Evolutionary conservation across 2,797 vertebrate genomes (phyloP).

Genomic region (Balearica regulorum): DNA sequence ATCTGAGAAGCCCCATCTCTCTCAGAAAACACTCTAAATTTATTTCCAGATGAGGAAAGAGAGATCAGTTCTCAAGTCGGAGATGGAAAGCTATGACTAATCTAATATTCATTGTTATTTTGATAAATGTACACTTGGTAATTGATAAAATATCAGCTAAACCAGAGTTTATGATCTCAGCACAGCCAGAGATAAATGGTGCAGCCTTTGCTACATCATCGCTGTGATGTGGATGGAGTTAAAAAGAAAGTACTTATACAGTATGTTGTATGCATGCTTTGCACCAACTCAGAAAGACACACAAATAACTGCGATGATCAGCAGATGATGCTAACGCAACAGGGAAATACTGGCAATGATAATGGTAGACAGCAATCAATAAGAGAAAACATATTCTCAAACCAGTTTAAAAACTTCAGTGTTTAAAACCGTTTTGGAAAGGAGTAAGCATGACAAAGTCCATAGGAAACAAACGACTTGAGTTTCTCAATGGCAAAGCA

Average conservation of each 20-base stretch:
- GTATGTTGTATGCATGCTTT: neutral
- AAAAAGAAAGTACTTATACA: neutral
- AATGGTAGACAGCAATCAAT: neutral
- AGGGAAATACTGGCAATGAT: neutral
- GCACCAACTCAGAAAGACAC: neutral
- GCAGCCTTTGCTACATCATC: neutral
- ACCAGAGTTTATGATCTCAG: neutral
- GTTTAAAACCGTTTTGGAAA: neutral
- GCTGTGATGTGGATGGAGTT: neutral
- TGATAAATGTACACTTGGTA: slow-evolving; percentile 36
- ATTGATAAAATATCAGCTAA: slow-evolving; percentile 19
- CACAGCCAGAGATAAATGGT: neutral
- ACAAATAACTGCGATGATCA: neutral
- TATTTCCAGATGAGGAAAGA: slow-evolving; percentile 16
- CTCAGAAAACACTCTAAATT: slow-evolving; percentile 26
- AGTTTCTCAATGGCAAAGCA: neutral
- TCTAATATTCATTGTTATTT: slow-evolving; percentile 40
- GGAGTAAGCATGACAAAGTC: neutral
- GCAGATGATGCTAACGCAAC: neutral
- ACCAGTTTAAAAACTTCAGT: neutral
- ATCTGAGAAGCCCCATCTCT: neutral
- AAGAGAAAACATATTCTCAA: neutral
- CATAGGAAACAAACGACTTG: neutral
- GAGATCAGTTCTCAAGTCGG: neutral
- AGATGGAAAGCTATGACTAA: slow-evolving; percentile 10